Percentiles rank a stretch among this genome's conserved stretches.
Evolutionary conservation across 1,140 invertebrate genomes (phyloP).

Genomic region (Venturia canescens): DNA sequence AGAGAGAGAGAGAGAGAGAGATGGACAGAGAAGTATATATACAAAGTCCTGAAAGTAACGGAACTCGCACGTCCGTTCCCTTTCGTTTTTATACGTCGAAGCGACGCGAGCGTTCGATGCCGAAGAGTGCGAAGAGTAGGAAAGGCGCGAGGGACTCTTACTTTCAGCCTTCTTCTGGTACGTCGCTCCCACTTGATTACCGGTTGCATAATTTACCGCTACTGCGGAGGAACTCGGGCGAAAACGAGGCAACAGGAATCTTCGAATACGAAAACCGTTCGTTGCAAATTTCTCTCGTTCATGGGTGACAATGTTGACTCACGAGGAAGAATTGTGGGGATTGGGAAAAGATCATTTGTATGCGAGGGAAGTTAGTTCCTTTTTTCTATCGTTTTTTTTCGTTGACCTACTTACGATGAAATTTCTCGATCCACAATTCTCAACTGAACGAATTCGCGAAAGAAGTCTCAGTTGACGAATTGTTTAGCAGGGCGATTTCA

Average conservation of each 20-base stretch:
- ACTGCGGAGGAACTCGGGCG: constrained; percentile 36
- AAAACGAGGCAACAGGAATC: constrained; percentile 19
- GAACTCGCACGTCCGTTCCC: constrained; percentile 10
- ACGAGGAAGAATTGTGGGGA: neutral
- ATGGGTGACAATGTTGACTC: neutral
- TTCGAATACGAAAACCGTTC: constrained; percentile 1
- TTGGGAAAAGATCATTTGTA: constrained; percentile 22
- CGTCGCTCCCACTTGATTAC: constrained; percentile 40
- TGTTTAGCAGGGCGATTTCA: neutral
- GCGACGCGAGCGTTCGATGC: constrained; percentile 14
- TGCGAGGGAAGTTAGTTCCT: constrained; percentile 23
- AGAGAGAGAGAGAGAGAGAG: neutral
- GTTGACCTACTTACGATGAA: constrained; percentile 21
- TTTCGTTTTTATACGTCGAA: constrained; percentile 1
- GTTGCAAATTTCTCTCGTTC: constrained; percentile 29
- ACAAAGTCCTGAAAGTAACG: neutral
- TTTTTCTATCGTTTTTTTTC: constrained; percentile 23
- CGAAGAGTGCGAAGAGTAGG: constrained; percentile 34
- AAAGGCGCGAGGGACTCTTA: constrained; percentile 42
- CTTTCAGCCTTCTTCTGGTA: constrained; percentile 47
- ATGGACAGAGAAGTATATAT: neutral
- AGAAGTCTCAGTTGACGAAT: neutral
- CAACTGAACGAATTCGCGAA: neutral
- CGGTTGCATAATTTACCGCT: constrained; percentile 42
- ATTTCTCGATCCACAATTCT: constrained; percentile 7